These are phyloP conservation scores for Dasyornis broadbenti DNA, from an alignment of 2,113 vertebrate genomes.

Conservation along the genomic window DNA sequence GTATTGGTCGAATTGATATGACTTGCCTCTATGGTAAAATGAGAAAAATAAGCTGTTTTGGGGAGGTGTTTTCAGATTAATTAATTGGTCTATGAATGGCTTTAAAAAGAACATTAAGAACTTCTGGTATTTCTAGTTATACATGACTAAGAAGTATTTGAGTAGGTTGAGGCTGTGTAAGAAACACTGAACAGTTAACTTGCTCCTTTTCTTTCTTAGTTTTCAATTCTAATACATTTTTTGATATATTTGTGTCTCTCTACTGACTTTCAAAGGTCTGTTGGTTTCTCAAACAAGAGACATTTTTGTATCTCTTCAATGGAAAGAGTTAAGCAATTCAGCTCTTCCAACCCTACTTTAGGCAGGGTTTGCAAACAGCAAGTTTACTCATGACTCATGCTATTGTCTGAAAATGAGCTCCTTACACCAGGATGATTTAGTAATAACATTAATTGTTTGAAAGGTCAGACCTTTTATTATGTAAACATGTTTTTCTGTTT, in stretches of 20 bases:
- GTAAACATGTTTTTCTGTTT: constrained; percentile 10
- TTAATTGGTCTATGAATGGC: background rate
- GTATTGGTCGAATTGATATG: background rate
- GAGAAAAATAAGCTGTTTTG: background rate
- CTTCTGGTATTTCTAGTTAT: background rate
- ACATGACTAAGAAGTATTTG: background rate
- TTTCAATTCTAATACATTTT: background rate
- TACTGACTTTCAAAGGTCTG: background rate
- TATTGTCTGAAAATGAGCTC: constrained; percentile 37
- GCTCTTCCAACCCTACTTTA: background rate
- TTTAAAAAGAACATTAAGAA: background rate
- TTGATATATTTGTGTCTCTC: background rate
- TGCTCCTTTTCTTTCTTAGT: background rate
- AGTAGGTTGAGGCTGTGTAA: background rate
- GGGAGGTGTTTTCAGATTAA: background rate
- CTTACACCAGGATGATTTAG: constrained; percentile 11
- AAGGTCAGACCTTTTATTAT: constrained; percentile 48
- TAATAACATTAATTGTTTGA: constrained; percentile 17
- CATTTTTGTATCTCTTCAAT: background rate
- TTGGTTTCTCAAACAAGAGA: background rate
- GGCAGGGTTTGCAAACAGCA: background rate
- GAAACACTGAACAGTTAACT: background rate
- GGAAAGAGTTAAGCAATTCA: background rate
- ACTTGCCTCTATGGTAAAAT: background rate
- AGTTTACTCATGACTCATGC: constrained; percentile 22